phyloP scores from a whole-genome alignment of 2,113 vertebrate genomes.

The Manacus vitellinus region DNA sequence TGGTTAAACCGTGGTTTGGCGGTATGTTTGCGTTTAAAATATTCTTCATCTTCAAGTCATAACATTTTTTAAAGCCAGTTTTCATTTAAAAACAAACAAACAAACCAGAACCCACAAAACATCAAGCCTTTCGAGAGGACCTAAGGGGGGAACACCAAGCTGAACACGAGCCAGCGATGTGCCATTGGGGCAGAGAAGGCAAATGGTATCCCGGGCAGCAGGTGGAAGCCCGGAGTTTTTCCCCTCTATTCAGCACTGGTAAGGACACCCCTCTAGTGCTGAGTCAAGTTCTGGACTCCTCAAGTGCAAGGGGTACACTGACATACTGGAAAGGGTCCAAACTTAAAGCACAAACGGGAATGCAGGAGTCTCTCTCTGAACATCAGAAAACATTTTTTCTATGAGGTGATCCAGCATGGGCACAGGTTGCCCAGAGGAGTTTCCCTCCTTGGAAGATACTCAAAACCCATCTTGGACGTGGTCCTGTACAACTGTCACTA shows the following conservation, averaged over 20 bases:
- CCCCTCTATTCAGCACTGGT: background rate
- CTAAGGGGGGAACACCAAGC: no score
- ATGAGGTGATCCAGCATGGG: background rate
- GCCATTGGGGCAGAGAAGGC: background rate
- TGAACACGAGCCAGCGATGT: background rate
- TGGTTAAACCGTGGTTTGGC: background rate
- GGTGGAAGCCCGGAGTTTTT: background rate
- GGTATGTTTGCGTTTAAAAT: accelerated
- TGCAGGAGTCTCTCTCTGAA: background rate
- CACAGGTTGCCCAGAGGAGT: background rate
- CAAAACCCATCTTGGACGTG: background rate
- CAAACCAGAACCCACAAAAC: background rate
- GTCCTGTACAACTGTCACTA: background rate
- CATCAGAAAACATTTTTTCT: background rate
- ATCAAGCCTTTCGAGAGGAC: background rate
- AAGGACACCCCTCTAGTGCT: background rate
- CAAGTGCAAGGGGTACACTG: background rate
- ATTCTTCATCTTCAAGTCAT: accelerated
- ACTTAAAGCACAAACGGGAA: background rate
- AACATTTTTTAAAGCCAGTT: background rate
- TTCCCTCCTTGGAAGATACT: background rate
- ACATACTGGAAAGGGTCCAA: background rate
- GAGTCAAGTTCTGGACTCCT: background rate
- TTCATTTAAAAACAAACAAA: background rate
- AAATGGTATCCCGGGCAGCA: background rate